Evolutionary conservation across 2,797 vertebrate genomes (phyloP), one percentile per base, ranked within the genome.

Genomic region (Nyctalus aviator): DNA sequence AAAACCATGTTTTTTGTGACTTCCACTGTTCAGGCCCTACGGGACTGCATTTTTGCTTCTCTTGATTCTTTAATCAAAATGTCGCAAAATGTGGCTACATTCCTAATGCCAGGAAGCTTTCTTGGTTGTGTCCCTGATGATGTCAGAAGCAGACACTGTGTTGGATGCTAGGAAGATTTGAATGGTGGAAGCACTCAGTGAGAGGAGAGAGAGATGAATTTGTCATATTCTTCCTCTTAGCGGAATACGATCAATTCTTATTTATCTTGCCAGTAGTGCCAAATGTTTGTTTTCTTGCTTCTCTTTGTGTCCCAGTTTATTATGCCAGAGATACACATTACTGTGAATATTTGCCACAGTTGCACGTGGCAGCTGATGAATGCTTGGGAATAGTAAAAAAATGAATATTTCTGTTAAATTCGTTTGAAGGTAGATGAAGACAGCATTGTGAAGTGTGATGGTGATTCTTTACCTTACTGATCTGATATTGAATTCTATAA

Each of bases 241-340:
- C 10, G 9, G 12, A 73, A 46, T 81, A 44, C 44, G 35, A 72
- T 55, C 81, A 86, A 88, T 48, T 69, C 71, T 73, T 46, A 73
- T 84, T 87, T 68, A 69, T 87, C 62, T 84, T 93, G 57, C 93
- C 21, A 71, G 5, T 64, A 55, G 20, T 46, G 46, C 18, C 62
- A 75, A 89, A 69, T 57, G 21, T 44, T 92, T 84, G 25, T 75
- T 84, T 78, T 90, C 48, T 90, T 90, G 12, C 35, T 50, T 69
- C 57, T 88, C 37, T 72, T 87, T 57, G 20, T 84, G 44, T 79
- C 91, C 71, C 5, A 32, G 62, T 88, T 57, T 91, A 48, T n/a
- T 83, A 50, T 84, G 35, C 30, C 55, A 71, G 48, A 82, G 25
- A 25, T 41, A 30, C 10, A 87, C 55, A 68, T 69, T 69, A 69